These are phyloP conservation scores for Lates japonicus DNA, from an alignment of 2,797 vertebrate genomes.

Conservation along the genomic window DNA sequence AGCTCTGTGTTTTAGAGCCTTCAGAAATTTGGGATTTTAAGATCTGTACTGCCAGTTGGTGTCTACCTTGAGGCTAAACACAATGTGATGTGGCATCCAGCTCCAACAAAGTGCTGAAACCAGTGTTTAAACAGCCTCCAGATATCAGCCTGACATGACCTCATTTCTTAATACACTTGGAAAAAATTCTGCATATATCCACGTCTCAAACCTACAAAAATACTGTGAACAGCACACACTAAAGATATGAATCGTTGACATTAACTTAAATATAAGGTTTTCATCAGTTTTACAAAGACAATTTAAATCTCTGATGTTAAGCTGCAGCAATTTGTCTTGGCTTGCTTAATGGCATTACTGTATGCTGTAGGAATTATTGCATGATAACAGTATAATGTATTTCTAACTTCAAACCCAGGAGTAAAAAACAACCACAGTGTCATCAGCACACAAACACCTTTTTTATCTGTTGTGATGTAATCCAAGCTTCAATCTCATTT, in stretches of 20 bases:
- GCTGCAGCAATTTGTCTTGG: neutral
- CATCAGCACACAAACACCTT: neutral
- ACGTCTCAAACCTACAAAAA: conserved; percentile 8
- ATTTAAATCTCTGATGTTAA: neutral
- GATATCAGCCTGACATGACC: conserved; percentile 46
- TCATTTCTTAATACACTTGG: conserved; percentile 25
- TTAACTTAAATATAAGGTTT: neutral
- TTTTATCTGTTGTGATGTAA: conserved; percentile 27
- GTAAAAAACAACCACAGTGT: neutral
- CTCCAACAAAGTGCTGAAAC: conserved; percentile 40
- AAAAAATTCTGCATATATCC: neutral
- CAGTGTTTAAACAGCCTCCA: conserved; percentile 52
- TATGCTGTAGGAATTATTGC: neutral
- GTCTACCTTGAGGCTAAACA: conserved; percentile 61
- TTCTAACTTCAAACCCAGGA: neutral
- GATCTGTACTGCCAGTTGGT: conserved; percentile 51
- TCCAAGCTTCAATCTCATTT: conserved; percentile 40
- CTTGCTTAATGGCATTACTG: neutral
- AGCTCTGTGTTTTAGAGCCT: conserved; percentile 60
- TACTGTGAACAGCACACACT: neutral
- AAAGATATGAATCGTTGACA: neutral
- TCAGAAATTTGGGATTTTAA: conserved; percentile 62
- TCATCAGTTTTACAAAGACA: neutral
- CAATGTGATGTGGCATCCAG: conserved; percentile 47
- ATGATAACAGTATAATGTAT: neutral